Evolutionary conservation across 2,888 invertebrate species (phyloP).

Genomic region (Sclerodermus sp.): DNA sequence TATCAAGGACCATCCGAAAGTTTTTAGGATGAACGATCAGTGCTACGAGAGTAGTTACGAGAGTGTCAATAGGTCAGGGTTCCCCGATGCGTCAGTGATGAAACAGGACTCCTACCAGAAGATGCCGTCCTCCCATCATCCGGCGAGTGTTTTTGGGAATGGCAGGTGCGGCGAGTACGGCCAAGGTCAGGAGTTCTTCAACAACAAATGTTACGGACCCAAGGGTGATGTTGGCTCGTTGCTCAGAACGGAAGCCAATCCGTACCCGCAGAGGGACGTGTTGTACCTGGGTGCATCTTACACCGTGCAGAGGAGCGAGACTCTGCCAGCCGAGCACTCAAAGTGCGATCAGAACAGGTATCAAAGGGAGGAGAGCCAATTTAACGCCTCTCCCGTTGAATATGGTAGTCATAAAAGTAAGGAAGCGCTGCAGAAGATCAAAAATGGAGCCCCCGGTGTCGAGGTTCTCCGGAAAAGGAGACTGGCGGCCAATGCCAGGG

Average conservation of each 20-base stretch:
- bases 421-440: conserved; percentile 40
- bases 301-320: conserved; percentile 25
- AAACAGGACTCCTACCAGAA: conserved; percentile 20
- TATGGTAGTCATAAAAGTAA: conserved; percentile 28
- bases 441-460: conserved; percentile 43
- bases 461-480: conserved; percentile 66
- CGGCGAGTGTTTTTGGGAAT: conserved; percentile 9
- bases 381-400: conserved; percentile 20
- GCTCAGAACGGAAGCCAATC: conserved; percentile 12
- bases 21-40: conserved; percentile 33
- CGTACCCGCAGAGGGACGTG: conserved; percentile 19
- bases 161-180: conserved; percentile 24
- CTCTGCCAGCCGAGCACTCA: conserved; percentile 5
- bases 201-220: conserved; percentile 26
- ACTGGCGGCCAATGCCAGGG: conserved; percentile 74
- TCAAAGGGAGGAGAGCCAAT: conserved; percentile 12
- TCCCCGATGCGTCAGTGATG: conserved; percentile 7
- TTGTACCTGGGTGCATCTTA: conserved; percentile 30
- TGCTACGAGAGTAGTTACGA: conserved; percentile 31
- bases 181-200: conserved; percentile 23
- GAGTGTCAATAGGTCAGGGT: conserved; percentile 11
- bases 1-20: conserved; percentile 31
- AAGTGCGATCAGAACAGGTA: conserved; percentile 27
- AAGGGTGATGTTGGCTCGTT: conserved; percentile 17
- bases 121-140: conserved; percentile 18